A percentile compares a stretch with the other conserved stretches of the same genome.
Conservation (phyloP, 2,797 vertebrate species). For the Acanthiza pusilla region DNA sequence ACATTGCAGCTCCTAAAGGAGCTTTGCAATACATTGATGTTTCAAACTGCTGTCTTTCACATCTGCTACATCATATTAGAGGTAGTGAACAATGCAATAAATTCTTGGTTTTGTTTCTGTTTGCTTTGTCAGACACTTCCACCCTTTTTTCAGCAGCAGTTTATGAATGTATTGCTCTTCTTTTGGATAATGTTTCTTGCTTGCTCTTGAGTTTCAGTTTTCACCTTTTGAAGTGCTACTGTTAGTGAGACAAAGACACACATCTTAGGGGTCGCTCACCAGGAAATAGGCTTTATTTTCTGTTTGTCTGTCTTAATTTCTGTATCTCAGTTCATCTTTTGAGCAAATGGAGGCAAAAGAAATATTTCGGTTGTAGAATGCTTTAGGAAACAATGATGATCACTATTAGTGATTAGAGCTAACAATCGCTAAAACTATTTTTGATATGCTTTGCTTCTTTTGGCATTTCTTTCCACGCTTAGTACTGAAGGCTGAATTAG, state of each 20-base stretch:
- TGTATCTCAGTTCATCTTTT: neutral
- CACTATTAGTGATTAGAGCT: neutral
- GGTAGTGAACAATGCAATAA: neutral
- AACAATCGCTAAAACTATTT: neutral
- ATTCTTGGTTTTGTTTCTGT: neutral
- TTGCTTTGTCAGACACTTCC: neutral
- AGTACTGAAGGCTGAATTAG: neutral
- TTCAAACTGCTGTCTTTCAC: neutral
- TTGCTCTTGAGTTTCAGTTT: neutral
- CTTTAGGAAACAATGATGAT: neutral
- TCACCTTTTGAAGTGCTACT: neutral
- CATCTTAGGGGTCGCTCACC: neutral
- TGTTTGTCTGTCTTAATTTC: neutral
- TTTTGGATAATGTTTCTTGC: neutral
- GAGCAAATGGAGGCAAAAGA: neutral
- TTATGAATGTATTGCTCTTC: neutral
- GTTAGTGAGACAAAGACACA: neutral
- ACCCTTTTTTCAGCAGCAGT: neutral
- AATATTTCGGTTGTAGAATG: neutral
- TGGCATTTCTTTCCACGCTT: neutral
- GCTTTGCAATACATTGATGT: fast-evolving
- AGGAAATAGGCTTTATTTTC: neutral
- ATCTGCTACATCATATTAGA: neutral
- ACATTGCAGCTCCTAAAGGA: neutral
- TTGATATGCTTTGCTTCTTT: neutral